phyloP scores from a whole-genome alignment of 64 coral and sea anemone genomes.

The Actinia equina region DNA sequence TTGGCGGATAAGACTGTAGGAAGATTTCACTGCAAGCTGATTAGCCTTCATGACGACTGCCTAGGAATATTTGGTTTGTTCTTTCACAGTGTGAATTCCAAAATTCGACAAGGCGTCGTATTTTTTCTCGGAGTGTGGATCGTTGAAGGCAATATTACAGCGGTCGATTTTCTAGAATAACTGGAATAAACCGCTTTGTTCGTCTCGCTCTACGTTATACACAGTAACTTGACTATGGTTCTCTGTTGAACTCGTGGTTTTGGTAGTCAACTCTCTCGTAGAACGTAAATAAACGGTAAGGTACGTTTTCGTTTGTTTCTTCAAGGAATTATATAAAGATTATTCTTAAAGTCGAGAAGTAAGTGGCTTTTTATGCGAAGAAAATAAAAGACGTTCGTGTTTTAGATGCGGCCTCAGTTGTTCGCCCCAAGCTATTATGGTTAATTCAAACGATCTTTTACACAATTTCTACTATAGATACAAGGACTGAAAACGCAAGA shows the following conservation, averaged over 20 bases:
- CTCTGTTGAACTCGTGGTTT: background rate
- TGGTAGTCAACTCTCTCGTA: background rate
- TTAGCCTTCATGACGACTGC: background rate
- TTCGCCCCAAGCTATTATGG: background rate
- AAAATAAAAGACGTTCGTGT: background rate
- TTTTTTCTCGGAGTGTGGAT: background rate
- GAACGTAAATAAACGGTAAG: background rate
- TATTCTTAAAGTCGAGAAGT: background rate
- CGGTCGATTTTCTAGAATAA: background rate
- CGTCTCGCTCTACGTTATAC: background rate
- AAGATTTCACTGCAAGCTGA: background rate
- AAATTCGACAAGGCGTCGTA: background rate
- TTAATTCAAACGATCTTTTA: background rate
- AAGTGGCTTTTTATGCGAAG: background rate
- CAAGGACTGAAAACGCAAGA: background rate
- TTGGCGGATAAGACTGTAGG: conserved; percentile 13
- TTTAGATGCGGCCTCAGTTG: background rate
- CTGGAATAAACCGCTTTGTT: background rate
- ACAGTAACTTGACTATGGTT: background rate
- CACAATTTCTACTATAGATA: background rate
- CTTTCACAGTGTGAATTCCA: background rate
- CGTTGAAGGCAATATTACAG: background rate
- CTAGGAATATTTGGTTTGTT: background rate
- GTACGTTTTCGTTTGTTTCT: background rate
- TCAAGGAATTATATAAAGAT: background rate